Evolutionary conservation across 2,888 invertebrate genomes (phyloP).

Genomic region (Kuschelorhynchus macadamiae): DNA sequence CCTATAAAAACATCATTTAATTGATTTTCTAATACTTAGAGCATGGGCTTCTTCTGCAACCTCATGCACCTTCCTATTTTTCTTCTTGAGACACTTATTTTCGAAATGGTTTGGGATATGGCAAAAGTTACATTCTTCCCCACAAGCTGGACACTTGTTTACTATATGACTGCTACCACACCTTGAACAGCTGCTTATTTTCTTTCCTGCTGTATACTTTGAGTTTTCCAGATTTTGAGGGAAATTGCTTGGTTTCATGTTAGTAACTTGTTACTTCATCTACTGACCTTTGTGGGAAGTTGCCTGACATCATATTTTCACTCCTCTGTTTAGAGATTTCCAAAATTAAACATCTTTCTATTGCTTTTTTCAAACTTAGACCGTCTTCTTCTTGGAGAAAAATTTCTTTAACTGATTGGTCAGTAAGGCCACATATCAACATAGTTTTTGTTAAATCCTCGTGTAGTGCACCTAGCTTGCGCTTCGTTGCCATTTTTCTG

Average conservation of each 20-base stretch:
- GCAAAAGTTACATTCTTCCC: not conserved
- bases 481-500: constrained; percentile 9
- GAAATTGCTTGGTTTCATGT: not conserved
- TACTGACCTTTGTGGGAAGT: not conserved
- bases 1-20: not conserved
- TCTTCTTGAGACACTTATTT: not conserved
- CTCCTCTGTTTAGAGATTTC: constrained; percentile 7
- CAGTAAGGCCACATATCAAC: not conserved
- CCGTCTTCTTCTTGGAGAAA: constrained; percentile 15
- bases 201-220: too few species aligned
- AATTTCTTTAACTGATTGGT: not conserved
- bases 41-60: too few species aligned
- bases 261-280: not conserved
- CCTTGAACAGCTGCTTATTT: not conserved
- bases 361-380: not conserved
- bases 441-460: constrained; percentile 16
- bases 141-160: not conserved
- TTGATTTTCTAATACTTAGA: too few species aligned
- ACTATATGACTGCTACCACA: not conserved
- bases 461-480: not conserved
- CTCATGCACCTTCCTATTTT: not conserved
- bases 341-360: constrained; percentile 1
- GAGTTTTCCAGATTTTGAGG: too few species aligned
- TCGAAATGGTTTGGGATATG: not conserved
- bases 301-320: not conserved